Evolutionary conservation across 1,140 invertebrate genomes (phyloP).

Genomic region (Tetramorium alpestre): DNA sequence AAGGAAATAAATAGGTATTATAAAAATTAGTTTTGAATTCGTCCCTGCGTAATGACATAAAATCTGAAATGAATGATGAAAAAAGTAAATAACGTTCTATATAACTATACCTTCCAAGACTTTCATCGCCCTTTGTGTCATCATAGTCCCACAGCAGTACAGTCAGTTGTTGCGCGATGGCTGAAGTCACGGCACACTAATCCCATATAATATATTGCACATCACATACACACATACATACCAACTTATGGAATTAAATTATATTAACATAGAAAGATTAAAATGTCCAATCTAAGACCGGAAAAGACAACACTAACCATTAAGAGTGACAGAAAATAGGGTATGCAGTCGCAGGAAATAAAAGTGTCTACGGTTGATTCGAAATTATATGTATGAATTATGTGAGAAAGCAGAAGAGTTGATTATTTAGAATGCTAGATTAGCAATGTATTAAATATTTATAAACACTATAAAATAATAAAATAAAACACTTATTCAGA

Average conservation of each 20-base stretch:
- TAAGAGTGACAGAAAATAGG: background rate
- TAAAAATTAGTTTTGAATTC: background rate
- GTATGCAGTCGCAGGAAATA: background rate
- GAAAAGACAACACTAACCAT: constrained; percentile 18
- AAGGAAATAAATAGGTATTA: background rate
- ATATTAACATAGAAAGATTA: constrained; percentile 54
- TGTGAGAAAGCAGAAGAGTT: constrained; percentile 13
- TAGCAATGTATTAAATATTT: constrained; percentile 54
- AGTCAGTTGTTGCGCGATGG: constrained; percentile 91
- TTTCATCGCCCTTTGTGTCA: constrained; percentile 94
- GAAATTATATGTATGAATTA: constrained; percentile 14
- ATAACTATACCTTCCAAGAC: constrained; percentile 90
- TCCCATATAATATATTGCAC: constrained; percentile 84
- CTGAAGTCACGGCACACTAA: constrained; percentile 86
- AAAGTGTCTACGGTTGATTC: background rate
- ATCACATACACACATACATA: constrained; percentile 83
- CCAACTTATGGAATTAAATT: constrained; percentile 69
- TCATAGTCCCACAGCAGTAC: constrained; percentile 93
- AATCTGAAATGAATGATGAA: constrained; percentile 28
- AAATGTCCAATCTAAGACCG: constrained; percentile 44
- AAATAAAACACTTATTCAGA: background rate
- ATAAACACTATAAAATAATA: background rate
- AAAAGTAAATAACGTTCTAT: constrained; percentile 43
- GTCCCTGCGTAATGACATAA: background rate
- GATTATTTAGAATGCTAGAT: constrained; percentile 46